Evolutionary conservation across 2,888 invertebrate species (phyloP).

Genomic region (Amblyjoppa proteus): DNA sequence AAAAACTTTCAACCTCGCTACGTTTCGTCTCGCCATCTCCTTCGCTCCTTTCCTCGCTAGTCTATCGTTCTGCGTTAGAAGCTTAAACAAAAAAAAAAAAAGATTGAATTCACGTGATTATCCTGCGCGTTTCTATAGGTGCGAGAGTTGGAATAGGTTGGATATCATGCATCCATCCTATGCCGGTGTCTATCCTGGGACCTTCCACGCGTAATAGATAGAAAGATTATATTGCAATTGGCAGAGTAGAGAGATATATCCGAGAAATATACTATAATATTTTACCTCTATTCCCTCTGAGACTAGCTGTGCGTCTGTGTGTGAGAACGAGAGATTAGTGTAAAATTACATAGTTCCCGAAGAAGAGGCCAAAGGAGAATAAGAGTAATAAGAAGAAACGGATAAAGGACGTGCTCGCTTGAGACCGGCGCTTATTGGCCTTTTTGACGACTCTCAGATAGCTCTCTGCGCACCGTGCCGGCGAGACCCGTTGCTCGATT

Average conservation of each 20-base stretch:
- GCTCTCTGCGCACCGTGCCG: slow-evolving; percentile 22
- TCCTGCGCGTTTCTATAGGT: slow-evolving; percentile 42
- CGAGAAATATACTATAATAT: slow-evolving; percentile 71
- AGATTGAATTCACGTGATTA: slow-evolving; percentile 56
- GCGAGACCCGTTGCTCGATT: slow-evolving; percentile 35
- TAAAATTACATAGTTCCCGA: slow-evolving; percentile 80
- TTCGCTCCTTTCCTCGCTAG: slow-evolving; percentile 38
- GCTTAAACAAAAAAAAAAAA: slow-evolving; percentile 24
- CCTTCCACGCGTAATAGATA: slow-evolving; percentile 77
- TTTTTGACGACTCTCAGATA: slow-evolving; percentile 70
- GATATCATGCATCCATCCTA: slow-evolving; percentile 32
- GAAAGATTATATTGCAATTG: slow-evolving; percentile 82
- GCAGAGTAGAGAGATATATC: slow-evolving; percentile 72
- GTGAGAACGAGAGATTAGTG: slow-evolving; percentile 78
- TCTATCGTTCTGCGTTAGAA: slow-evolving; percentile 41
- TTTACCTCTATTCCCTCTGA: slow-evolving; percentile 72
- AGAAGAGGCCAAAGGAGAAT: slow-evolving; percentile 73
- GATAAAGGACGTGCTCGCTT: slow-evolving; percentile 76
- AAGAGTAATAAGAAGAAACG: slow-evolving; percentile 77
- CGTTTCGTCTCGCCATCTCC: slow-evolving; percentile 35
- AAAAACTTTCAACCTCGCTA: slow-evolving; percentile 18
- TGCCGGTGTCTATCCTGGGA: slow-evolving; percentile 35
- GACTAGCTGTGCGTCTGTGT: background rate
- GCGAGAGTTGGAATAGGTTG: slow-evolving; percentile 45
- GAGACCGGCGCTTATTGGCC: slow-evolving; percentile 65